Conservation (phyloP, 2,113 vertebrate species). For the Nanorana parkeri region DNA sequence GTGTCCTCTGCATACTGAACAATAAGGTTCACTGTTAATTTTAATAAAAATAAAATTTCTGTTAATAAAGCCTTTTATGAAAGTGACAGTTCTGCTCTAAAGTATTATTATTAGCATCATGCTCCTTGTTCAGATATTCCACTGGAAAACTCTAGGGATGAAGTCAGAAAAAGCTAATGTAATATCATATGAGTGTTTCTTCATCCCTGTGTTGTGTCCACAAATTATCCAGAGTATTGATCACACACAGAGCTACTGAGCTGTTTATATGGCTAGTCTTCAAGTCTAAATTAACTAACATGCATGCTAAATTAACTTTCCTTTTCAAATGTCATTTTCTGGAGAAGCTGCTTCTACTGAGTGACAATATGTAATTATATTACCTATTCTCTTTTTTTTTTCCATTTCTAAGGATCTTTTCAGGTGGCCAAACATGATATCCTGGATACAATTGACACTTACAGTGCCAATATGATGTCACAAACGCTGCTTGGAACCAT, state of each 20-base stretch:
- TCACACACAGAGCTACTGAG: neutral
- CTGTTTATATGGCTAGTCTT: neutral
- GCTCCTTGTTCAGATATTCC: neutral
- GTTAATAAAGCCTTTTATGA: no score
- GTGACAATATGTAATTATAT: neutral
- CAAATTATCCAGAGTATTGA: constrained; percentile 8
- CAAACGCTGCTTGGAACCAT: no score
- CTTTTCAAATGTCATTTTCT: constrained; percentile 8
- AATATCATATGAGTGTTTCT: neutral
- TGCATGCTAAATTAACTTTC: constrained; percentile 10
- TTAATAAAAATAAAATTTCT: no score
- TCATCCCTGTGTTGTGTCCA: neutral
- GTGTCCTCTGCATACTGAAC: no score
- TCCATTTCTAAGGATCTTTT: no score
- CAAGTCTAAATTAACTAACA: constrained; percentile 6
- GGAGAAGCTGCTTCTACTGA: neutral
- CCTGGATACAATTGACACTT: no score
- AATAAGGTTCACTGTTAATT: no score
- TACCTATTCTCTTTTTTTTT: no score
- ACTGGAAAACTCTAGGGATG: neutral
- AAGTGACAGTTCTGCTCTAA: no score
- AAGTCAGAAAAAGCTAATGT: neutral
- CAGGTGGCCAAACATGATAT: no score
- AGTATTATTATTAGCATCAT: no score
- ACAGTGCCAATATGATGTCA: no score